These are phyloP conservation scores for Keiferia lycopersicella DNA, from an alignment of 2,888 invertebrate species.

Conservation along the genomic window DNA sequence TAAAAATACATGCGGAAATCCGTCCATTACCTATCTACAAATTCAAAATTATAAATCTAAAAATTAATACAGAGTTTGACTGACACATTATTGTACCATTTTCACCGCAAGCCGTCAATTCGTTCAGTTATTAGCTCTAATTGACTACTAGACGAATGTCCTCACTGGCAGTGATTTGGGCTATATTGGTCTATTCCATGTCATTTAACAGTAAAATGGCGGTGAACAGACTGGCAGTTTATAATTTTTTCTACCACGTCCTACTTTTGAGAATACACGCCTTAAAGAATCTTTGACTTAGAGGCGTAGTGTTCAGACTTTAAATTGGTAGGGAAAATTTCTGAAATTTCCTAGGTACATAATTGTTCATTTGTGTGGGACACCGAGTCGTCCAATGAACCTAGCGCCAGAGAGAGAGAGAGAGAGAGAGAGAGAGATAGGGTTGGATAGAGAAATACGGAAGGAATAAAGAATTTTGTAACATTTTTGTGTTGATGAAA, in stretches of 20 bases:
- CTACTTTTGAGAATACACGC: background rate
- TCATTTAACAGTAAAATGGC: slow-evolving; percentile 3
- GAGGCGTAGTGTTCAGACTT: too few relatives aligned
- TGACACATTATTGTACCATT: background rate
- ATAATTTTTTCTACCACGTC: background rate
- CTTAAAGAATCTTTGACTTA: too few relatives aligned
- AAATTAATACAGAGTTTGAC: slow-evolving; percentile 3
- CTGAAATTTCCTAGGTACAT: too few relatives aligned
- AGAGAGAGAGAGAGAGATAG: too few relatives aligned
- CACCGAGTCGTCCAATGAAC: too few relatives aligned
- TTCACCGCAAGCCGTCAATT: slow-evolving; percentile 4
- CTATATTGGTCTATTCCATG: slow-evolving; percentile 4
- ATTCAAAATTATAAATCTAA: background rate
- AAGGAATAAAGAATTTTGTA: too few relatives aligned
- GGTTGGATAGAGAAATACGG: too few relatives aligned
- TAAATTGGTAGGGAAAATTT: too few relatives aligned
- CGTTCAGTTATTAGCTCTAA: slow-evolving; percentile 4
- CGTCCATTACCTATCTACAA: background rate
- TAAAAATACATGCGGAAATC: background rate
- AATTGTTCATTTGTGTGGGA: too few relatives aligned
- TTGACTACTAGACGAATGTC: slow-evolving; percentile 4
- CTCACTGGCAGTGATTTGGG: background rate
- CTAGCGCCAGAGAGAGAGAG: too few relatives aligned
- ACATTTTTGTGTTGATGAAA: too few relatives aligned
- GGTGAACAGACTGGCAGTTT: background rate